Percentiles rank a stretch among this genome's conserved stretches.
These are phyloP conservation scores for Synergus laeviventris DNA, from an alignment of 2,888 invertebrate genomes.

Conservation along the genomic window DNA sequence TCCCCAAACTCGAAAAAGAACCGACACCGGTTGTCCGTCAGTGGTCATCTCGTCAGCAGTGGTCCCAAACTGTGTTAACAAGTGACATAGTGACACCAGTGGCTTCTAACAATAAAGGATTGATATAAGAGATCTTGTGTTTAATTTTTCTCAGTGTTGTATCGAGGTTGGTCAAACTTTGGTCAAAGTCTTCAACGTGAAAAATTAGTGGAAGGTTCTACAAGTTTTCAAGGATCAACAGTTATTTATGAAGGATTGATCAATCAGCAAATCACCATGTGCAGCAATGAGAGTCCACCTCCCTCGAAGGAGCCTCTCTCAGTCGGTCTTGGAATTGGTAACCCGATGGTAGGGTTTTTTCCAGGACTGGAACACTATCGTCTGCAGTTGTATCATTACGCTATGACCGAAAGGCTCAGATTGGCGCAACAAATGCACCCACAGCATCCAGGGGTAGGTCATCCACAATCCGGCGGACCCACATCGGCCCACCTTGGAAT, in stretches of 20 bases:
- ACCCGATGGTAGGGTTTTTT: conserved; percentile 70
- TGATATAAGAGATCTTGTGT: not conserved
- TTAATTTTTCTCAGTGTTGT: not conserved
- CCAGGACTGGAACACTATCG: conserved; percentile 88
- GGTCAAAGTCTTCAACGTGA: too few species aligned
- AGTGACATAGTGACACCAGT: conserved; percentile 9
- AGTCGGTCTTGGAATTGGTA: conserved; percentile 65
- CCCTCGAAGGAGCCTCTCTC: conserved; percentile 69
- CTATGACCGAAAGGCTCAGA: conserved; percentile 88
- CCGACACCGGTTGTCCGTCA: conserved; percentile 18
- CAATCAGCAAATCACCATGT: conserved; percentile 65
- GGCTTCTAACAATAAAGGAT: not conserved
- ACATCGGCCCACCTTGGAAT: conserved; percentile 63
- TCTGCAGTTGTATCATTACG: conserved; percentile 91
- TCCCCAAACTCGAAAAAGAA: conserved; percentile 43
- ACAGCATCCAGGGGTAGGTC: conserved; percentile 68
- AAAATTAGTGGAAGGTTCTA: not conserved
- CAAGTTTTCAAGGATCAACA: not conserved
- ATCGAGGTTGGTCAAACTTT: not conserved
- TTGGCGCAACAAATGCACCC: conserved; percentile 77
- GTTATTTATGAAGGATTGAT: conserved; percentile 16
- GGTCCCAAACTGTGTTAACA: not conserved
- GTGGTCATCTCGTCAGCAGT: not conserved
- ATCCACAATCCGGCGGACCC: conserved; percentile 74
- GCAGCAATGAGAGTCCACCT: conserved; percentile 74